These are phyloP conservation scores for Acinonyx jubatus DNA, from an alignment of 2,113 vertebrate genomes.

Conservation along the genomic window DNA sequence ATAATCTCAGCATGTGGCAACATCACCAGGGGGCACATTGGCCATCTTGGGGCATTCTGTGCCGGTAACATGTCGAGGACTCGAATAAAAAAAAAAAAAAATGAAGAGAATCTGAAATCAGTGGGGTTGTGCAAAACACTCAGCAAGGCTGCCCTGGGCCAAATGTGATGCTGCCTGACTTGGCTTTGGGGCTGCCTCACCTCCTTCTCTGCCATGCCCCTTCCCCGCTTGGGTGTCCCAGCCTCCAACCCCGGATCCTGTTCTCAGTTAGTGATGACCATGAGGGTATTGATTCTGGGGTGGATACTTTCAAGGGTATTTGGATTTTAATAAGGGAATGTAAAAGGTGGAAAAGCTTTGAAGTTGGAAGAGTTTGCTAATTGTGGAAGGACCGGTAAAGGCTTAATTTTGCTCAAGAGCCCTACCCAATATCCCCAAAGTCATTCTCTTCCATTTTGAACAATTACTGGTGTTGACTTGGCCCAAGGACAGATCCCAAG, in stretches of 20 bases:
- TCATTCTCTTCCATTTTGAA: background rate
- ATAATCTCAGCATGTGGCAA: background rate
- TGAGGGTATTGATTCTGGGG: background rate
- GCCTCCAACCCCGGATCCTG: rapidly evolving
- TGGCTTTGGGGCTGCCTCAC: background rate
- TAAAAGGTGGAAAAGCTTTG: background rate
- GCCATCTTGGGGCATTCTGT: background rate
- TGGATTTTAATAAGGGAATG: background rate
- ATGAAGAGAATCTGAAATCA: background rate
- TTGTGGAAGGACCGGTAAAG: background rate
- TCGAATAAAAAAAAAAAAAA: background rate
- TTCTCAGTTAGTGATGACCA: background rate
- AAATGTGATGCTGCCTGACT: background rate
- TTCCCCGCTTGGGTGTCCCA: rapidly evolving
- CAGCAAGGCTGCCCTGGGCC: background rate
- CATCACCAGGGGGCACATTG: background rate
- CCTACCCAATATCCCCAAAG: background rate
- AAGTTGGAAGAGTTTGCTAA: background rate
- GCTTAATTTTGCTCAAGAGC: background rate
- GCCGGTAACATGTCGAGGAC: background rate
- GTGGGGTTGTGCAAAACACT: background rate
- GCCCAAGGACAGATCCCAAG: background rate
- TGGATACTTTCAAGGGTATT: background rate
- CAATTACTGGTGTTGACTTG: background rate
- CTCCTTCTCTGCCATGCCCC: no score